phyloP scores from a whole-genome alignment of 2,797 vertebrate genomes.

The Petrocephalus schoutedeni region DNA sequence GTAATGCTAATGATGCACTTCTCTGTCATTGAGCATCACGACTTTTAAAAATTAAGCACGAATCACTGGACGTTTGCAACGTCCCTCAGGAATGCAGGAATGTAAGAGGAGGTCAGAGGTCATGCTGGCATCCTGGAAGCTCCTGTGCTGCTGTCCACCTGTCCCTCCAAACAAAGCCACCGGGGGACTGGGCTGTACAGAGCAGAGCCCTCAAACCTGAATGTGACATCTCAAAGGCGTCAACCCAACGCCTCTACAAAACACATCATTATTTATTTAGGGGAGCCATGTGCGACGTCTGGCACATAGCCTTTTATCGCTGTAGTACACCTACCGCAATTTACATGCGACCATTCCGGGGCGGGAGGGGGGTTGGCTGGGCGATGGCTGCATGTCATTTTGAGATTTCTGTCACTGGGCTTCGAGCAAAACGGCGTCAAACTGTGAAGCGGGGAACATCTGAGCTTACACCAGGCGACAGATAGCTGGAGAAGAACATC shows the following conservation, averaged over 20 bases:
- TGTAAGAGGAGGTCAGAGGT: not conserved
- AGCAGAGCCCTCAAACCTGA: conserved; percentile 29
- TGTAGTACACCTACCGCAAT: not conserved
- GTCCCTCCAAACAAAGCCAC: conserved; percentile 45
- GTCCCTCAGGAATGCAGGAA: not conserved
- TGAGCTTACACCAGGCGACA: not conserved
- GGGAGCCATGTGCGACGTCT: conserved; percentile 41
- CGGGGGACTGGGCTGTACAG: conserved; percentile 44
- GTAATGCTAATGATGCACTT: not conserved
- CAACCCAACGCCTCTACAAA: conserved; percentile 54
- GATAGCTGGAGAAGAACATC: not conserved
- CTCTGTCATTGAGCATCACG: not conserved
- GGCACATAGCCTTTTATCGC: conserved; percentile 23
- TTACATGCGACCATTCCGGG: not conserved
- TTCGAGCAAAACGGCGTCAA: not conserved
- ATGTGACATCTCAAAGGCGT: conserved; percentile 43
- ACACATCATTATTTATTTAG: conserved; percentile 43
- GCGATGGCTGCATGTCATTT: not conserved
- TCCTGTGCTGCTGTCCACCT: not conserved
- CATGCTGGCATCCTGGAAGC: not conserved
- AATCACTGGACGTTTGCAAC: not conserved
- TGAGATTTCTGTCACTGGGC: not conserved
- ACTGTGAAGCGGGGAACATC: not conserved
- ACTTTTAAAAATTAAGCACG: not conserved
- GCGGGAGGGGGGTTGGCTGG: not conserved